Conservation (phyloP, 2,797 vertebrate species). For the Clarias pachynema region DNA sequence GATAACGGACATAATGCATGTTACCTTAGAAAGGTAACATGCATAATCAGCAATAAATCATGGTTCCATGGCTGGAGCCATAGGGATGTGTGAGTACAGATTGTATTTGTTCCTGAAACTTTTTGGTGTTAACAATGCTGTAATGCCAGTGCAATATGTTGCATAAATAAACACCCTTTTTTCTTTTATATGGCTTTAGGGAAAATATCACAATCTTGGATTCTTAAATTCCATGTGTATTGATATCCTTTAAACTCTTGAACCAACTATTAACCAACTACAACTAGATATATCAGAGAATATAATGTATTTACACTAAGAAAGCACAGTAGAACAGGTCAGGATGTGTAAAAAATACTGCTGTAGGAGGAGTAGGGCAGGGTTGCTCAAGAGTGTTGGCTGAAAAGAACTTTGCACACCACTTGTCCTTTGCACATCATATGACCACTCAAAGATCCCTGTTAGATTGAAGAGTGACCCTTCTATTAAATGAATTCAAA, state of each 20-base stretch:
- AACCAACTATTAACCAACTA: background rate
- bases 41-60: conserved; percentile 47
- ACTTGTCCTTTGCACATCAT: background rate
- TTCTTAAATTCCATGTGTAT: conserved; percentile 11
- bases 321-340: background rate
- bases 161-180: conserved; percentile 5
- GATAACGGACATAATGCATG: background rate
- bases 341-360: background rate
- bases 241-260: background rate
- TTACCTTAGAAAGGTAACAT: conserved; percentile 56
- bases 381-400: background rate
- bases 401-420: background rate
- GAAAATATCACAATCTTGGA: background rate
- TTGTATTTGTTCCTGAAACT: conserved; percentile 15
- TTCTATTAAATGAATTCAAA: background rate
- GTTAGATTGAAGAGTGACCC: background rate
- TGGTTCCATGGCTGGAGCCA: background rate
- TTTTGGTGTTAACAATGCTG: background rate
- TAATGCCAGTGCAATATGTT: background rate
- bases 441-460: background rate
- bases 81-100: background rate
- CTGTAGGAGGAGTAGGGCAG: background rate
- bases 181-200: conserved; percentile 38
- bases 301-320: background rate
- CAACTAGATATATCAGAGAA: background rate